These are phyloP conservation scores for Drosophila orena DNA, from an alignment of 1,140 invertebrate genomes.

Conservation along the genomic window DNA sequence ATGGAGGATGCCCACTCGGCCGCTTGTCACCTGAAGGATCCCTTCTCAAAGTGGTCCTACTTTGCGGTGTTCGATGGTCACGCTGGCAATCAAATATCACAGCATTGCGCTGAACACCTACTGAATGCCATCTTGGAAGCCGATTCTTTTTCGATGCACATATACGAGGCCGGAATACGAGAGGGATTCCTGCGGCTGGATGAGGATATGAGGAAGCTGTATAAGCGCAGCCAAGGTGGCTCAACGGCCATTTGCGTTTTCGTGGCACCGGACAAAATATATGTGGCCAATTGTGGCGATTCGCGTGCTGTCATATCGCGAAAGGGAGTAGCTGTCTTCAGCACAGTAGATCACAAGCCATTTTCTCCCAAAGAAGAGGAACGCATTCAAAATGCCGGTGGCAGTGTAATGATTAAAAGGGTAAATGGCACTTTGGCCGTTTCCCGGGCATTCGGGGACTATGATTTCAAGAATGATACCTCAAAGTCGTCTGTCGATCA, in stretches of 20 bases:
- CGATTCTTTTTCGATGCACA: not conserved
- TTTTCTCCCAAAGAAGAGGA: not conserved
- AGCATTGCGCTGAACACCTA: slow-evolving; percentile 12
- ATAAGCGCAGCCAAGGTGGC: not conserved
- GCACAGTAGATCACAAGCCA: slow-evolving; percentile 22
- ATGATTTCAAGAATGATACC: slow-evolving; percentile 1
- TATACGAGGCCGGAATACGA: not conserved
- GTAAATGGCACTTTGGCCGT: slow-evolving; percentile 30
- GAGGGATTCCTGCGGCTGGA: slow-evolving; percentile 20
- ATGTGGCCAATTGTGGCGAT: slow-evolving; percentile 28
- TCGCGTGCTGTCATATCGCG: slow-evolving; percentile 15
- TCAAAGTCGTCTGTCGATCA: not conserved
- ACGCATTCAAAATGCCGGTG: slow-evolving; percentile 20
- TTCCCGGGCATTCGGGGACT: slow-evolving; percentile 27
- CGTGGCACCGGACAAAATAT: slow-evolving; percentile 14
- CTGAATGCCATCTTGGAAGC: not conserved
- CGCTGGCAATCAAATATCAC: slow-evolving; percentile 3
- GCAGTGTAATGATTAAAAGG: slow-evolving; percentile 19
- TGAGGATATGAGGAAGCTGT: slow-evolving; percentile 1
- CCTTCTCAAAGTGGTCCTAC: slow-evolving; percentile 1
- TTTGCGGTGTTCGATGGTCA: slow-evolving; percentile 34
- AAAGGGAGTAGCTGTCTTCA: not conserved
- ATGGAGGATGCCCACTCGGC: slow-evolving; percentile 30
- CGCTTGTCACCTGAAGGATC: not conserved
- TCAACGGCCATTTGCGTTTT: slow-evolving; percentile 20